Percentiles rank a stretch among this genome's conserved stretches.
Evolutionary conservation across 2,113 vertebrate genomes (phyloP).

Genomic region (Gobiocypris rarus): DNA sequence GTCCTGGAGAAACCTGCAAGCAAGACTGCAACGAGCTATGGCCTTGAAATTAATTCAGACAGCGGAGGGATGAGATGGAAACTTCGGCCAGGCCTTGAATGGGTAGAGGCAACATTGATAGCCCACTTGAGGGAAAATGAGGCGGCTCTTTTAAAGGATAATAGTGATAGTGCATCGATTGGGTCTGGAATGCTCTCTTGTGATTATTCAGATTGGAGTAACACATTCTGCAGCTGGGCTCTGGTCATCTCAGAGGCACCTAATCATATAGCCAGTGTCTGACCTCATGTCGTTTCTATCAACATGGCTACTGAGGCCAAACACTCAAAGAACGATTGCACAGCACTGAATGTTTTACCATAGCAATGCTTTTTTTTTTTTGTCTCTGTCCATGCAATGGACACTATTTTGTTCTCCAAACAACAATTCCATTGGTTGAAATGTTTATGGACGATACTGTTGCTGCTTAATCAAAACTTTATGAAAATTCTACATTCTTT

Average conservation of each 20-base stretch:
- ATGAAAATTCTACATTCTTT: not conserved
- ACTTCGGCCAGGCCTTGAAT: constrained; percentile 46
- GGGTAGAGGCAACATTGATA: constrained; percentile 59
- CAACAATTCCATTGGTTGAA: too few species aligned
- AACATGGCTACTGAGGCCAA: constrained; percentile 21
- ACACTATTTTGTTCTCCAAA: not conserved
- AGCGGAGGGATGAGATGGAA: constrained; percentile 37
- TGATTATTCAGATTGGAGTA: constrained; percentile 61
- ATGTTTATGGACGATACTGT: too few species aligned
- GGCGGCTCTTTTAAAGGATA: constrained; percentile 63
- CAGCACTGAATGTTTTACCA: not conserved
- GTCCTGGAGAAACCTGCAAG: constrained; percentile 21
- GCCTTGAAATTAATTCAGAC: constrained; percentile 37
- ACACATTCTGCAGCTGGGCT: constrained; percentile 48
- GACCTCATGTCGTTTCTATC: constrained; percentile 36
- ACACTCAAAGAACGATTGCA: constrained; percentile 6
- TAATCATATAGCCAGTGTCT: constrained; percentile 51
- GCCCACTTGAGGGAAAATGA: constrained; percentile 69
- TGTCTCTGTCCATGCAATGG: not conserved
- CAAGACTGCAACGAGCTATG: not conserved
- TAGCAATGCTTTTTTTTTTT: not conserved
- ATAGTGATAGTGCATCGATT: constrained; percentile 65
- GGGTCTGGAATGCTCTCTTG: constrained; percentile 49
- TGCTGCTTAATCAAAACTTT: too few species aligned
- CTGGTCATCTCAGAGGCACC: constrained; percentile 49